Evolutionary conservation across 2,797 vertebrate species (phyloP).

Genomic region (Moxostoma hubbsi): DNA sequence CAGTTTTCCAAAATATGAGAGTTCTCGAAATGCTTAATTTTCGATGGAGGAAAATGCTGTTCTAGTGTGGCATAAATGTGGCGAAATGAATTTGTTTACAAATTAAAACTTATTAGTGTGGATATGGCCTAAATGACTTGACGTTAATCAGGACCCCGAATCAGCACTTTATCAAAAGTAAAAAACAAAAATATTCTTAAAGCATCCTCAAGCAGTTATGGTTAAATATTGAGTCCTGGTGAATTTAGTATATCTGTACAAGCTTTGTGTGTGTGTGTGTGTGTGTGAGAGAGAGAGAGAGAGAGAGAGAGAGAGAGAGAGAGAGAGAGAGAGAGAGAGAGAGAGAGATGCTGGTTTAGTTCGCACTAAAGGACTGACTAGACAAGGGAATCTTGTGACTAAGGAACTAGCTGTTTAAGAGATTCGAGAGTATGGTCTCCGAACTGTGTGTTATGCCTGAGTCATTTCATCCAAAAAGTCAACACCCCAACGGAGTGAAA

Average conservation of each 20-base stretch:
- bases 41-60: no score
- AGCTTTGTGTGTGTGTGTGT: constrained; percentile 35
- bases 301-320: no score
- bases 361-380: constrained; percentile 10
- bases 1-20: no score
- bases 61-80: no score
- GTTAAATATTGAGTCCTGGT: constrained; percentile 9
- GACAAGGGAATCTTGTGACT: constrained; percentile 10
- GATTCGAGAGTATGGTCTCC: constrained; percentile 21
- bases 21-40: no score
- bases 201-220: constrained; percentile 25
- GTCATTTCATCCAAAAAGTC: constrained; percentile 19
- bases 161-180: constrained; percentile 4
- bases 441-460: constrained; percentile 1
- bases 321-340: no score
- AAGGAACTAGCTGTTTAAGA: constrained; percentile 17
- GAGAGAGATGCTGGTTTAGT: constrained; percentile 38
- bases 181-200: background rate
- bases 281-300: constrained; percentile 8
- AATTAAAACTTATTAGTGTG: no score
- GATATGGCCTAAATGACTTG: no score
- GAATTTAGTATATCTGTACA: constrained; percentile 43
- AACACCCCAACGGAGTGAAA: constrained; percentile 25
- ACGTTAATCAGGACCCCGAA: background rate
- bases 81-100: no score